Percentiles rank a stretch among this genome's conserved stretches.
These are phyloP conservation scores for Stenoptilia bipunctidactyla DNA, from an alignment of 2,888 invertebrate genomes.

Conservation along the genomic window DNA sequence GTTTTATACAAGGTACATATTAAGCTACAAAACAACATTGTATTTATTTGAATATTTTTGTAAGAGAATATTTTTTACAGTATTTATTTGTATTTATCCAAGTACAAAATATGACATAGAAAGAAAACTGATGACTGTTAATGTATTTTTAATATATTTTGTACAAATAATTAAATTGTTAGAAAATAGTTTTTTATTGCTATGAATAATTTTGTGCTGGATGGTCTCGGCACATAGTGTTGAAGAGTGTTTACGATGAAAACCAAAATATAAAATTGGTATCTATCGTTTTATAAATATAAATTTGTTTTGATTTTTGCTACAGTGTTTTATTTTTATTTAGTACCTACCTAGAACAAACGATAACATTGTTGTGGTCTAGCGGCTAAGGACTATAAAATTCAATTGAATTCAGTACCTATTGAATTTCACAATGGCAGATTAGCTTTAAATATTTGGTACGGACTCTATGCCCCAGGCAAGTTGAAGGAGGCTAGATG, in stretches of 20 bases:
- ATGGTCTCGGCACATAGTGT: conserved; percentile 4
- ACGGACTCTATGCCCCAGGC: no score
- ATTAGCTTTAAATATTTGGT: no score
- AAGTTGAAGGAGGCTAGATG: no score
- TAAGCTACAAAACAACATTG: neutral
- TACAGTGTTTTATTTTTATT: no score
- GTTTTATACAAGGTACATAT: conserved; percentile 22
- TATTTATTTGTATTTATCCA: conserved; percentile 19
- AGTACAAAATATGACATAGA: conserved; percentile 13
- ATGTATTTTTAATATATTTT: neutral
- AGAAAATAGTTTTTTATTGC: neutral
- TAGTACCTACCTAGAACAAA: no score
- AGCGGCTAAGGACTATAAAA: no score
- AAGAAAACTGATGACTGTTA: neutral
- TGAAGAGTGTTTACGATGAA: no score
- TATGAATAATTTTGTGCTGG: conserved; percentile 3
- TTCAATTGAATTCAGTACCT: no score
- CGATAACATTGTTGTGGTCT: no score
- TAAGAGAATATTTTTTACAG: conserved; percentile 14
- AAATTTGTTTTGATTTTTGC: neutral
- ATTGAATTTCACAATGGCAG: no score
- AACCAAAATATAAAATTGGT: no score
- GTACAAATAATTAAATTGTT: neutral
- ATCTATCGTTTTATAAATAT: neutral
- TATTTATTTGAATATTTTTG: conserved; percentile 22